Conservation (phyloP, 2,113 vertebrate genomes). For the Cryptomyrus ogoouensis region DNA sequence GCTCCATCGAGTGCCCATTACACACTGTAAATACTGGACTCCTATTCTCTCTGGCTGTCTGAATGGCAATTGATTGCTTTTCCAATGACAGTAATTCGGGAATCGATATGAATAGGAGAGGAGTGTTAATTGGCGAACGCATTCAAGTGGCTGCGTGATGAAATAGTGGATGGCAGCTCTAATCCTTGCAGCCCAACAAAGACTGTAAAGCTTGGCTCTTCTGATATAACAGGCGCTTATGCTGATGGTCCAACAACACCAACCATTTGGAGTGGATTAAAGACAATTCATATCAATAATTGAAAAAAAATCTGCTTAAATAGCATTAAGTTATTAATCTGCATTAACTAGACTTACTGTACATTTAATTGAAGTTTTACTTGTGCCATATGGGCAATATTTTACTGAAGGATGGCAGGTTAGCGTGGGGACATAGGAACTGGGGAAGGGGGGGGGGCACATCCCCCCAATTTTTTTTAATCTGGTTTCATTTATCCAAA, state of each 20-base stretch:
- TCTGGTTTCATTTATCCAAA: background rate
- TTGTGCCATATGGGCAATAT: no score
- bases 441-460: background rate
- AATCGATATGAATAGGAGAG: constrained; percentile 24
- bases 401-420: background rate
- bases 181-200: background rate
- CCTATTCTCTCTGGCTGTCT: background rate
- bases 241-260: background rate
- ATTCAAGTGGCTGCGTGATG: constrained; percentile 10
- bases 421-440: background rate
- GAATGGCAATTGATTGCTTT: constrained; percentile 17
- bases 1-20: background rate
- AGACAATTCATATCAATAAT: constrained; percentile 1
- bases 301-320: background rate
- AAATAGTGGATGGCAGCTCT: constrained; percentile 11
- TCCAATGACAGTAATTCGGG: constrained; percentile 19
- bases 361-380: background rate
- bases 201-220: background rate
- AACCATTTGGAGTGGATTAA: constrained; percentile 9
- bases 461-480: background rate
- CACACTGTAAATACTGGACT: constrained; percentile 12
- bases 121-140: constrained; percentile 13
- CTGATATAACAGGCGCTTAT: constrained; percentile 1
- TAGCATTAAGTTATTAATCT: background rate
- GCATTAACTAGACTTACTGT: background rate